Evolutionary conservation across 1,140 invertebrate genomes (phyloP), one percentile per base, ranked within the genome.

Genomic region (Drosophila sp.): DNA sequence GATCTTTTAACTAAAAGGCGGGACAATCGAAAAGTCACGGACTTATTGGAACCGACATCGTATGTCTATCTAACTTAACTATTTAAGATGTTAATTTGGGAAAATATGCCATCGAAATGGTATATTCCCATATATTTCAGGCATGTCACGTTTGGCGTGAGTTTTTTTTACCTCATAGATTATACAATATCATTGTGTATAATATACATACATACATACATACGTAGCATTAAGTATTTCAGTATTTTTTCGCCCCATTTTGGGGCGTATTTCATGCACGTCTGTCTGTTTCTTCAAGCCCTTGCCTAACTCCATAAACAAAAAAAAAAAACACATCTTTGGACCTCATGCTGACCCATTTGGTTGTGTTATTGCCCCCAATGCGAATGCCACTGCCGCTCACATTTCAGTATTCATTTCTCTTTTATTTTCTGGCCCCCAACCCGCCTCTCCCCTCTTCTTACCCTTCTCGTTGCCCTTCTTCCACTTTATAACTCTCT

Each of bases 241-340:
- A 47, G 41, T 71, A 54, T 72, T 38, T 29, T n/a, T n/a, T 60
- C 33, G 55, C 27, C 58, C 17, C 38, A 55, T 74, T 76, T 76
- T 50, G 74, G 66, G 66, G 23, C 57, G 47, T 82, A 87, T 86
- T 87, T 87, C 54, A 56, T 35, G 68, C 82, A 87, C 82, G 82
- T 86, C 83, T 75, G 32, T 72, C 69, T 82, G 58, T 78, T 7
- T 38, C 33, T 57, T 17, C 55, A 64, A 25, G 84, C 83, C 82
- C 82, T 86, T 86, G 79, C 82, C 82, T 79, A 86, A 86, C 82
- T 11, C 35, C 11, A 3, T 35, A 6, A 35, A 35, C 6, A 38
- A 38, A 38, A 38, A 17, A 17, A 17, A 17, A 17, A 17, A 17
- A 17, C 0, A 17, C 23, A 86, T 76, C 44, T 64, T 50, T 63